Percentiles rank a stretch among this genome's conserved stretches.
Conservation (phyloP, 2,888 invertebrate genomes). For the Limnephilus lunatus region DNA sequence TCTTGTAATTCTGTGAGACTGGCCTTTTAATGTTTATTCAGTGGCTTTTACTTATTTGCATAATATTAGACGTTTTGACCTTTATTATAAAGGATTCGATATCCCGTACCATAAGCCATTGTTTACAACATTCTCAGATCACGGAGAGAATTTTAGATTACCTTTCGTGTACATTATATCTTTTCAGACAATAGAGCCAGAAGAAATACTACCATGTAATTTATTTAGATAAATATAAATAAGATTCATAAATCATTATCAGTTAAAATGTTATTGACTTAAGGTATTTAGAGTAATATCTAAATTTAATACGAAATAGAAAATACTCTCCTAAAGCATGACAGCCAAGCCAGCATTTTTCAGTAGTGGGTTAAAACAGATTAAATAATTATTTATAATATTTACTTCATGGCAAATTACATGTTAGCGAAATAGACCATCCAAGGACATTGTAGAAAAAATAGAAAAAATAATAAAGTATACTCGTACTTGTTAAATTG, state of each 20-base stretch:
- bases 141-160: not conserved
- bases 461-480: no score
- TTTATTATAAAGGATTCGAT: not conserved
- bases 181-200: not conserved
- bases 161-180: not conserved
- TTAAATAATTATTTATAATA: not conserved
- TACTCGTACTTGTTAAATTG: no score
- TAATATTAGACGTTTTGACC: slow-evolving; percentile 8
- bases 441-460: no score
- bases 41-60: slow-evolving; percentile 11
- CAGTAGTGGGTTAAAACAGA: not conserved
- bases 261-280: not conserved
- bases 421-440: not conserved
- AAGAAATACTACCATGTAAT: not conserved
- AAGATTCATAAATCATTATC: not conserved
- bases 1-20: not conserved
- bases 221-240: not conserved
- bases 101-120: not conserved
- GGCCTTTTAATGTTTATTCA: not conserved
- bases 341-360: not conserved
- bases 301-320: no score
- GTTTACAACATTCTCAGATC: not conserved
- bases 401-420: not conserved
- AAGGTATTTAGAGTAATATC: not conserved
- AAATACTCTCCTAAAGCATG: not conserved